phyloP scores from a whole-genome alignment of 2,888 invertebrate genomes.

The Xestobium rufovillosum region DNA sequence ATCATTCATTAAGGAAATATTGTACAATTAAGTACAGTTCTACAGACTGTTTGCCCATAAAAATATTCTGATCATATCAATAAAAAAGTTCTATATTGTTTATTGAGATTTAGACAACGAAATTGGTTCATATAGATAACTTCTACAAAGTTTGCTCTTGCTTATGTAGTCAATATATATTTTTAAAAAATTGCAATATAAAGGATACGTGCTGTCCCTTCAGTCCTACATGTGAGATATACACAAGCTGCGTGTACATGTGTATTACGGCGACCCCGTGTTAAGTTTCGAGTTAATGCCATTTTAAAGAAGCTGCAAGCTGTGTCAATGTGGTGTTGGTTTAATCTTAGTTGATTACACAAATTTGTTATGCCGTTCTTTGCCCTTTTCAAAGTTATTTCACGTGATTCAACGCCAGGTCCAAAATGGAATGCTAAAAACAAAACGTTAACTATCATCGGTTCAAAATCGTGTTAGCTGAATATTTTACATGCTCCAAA shows the following conservation, averaged over 20 bases:
- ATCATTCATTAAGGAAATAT: slow-evolving; percentile 37
- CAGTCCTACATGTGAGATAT: slow-evolving; percentile 92
- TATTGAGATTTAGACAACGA: too few species aligned
- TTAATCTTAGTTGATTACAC: slow-evolving; percentile 80
- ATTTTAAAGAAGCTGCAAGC: slow-evolving; percentile 92
- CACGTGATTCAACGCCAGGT: slow-evolving; percentile 82
- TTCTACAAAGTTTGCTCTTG: too few species aligned
- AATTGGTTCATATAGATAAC: too few species aligned
- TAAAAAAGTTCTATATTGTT: too few species aligned
- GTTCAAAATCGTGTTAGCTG: background rate
- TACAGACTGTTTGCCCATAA: background rate
- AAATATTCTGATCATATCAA: slow-evolving; percentile 8
- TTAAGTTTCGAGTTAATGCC: slow-evolving; percentile 75
- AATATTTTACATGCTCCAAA: slow-evolving; percentile 60
- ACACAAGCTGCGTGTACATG: slow-evolving; percentile 96
- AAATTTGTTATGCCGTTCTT: slow-evolving; percentile 76
- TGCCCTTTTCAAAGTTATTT: slow-evolving; percentile 84
- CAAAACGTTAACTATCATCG: slow-evolving; percentile 8
- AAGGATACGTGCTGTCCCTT: slow-evolving; percentile 89
- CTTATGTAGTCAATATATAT: background rate
- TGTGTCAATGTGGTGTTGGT: slow-evolving; percentile 86
- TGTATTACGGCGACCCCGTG: slow-evolving; percentile 81
- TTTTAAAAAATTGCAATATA: slow-evolving; percentile 33
- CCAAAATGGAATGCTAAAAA: slow-evolving; percentile 67
- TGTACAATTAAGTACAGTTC: slow-evolving; percentile 1